phyloP scores from a whole-genome alignment of 1,140 invertebrate genomes.

The Heliconius congener region DNA sequence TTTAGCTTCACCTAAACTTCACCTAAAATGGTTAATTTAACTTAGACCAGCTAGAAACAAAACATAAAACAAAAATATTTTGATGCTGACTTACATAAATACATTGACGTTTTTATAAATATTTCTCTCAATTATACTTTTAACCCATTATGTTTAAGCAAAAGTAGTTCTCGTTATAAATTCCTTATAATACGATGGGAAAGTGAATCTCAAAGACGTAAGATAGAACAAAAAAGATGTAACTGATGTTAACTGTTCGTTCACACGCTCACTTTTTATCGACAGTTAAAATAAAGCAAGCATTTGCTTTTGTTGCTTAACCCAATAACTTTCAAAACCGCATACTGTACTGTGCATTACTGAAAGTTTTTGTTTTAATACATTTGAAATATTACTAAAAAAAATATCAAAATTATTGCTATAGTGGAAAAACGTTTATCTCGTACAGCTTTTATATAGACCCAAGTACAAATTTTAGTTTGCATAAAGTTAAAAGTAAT shows the following conservation, averaged over 20 bases:
- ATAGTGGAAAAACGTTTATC: neutral
- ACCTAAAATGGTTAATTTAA: no score
- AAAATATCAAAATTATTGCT: neutral
- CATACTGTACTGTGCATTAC: slow-evolving; percentile 33
- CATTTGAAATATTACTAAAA: neutral
- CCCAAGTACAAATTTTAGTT: no score
- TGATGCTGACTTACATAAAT: neutral
- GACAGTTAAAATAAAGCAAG: slow-evolving; percentile 26
- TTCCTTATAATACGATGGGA: neutral
- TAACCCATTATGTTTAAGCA: neutral
- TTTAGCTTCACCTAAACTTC: no score
- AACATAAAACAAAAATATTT: no score
- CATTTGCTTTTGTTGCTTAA: slow-evolving; percentile 30
- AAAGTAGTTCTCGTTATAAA: neutral
- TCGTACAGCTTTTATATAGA: no score
- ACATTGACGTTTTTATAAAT: neutral
- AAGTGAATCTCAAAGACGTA: neutral
- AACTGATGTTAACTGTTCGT: slow-evolving; percentile 17
- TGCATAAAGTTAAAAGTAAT: no score
- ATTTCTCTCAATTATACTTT: neutral
- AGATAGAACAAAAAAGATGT: slow-evolving; percentile 2
- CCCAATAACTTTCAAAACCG: slow-evolving; percentile 35
- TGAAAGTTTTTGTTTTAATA: slow-evolving; percentile 7
- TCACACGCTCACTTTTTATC: slow-evolving; percentile 36
- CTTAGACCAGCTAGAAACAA: no score